Percentiles rank a stretch among this genome's conserved stretches.
Conservation (phyloP, 2,797 vertebrate species). For the Carcharodon carcharias region DNA sequence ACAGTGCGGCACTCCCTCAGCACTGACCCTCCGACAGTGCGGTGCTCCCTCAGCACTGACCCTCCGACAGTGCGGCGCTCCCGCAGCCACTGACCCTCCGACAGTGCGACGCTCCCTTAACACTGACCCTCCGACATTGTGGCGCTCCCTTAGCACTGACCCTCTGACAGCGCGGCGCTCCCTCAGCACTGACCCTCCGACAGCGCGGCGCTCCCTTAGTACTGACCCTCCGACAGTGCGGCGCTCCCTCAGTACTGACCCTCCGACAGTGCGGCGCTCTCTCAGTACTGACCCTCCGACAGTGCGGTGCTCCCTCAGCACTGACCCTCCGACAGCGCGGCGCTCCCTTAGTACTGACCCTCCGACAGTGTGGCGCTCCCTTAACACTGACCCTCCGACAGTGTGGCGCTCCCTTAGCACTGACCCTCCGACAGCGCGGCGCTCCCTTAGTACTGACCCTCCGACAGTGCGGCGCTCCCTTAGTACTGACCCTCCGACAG, state of each 20-base stretch:
- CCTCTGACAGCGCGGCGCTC: background rate
- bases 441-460: too few relatives aligned
- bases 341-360: too few relatives aligned
- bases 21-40: background rate
- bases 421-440: too few relatives aligned
- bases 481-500: too few relatives aligned
- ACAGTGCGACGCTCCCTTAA: background rate
- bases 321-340: too few relatives aligned
- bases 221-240: background rate
- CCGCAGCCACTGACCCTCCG: background rate
- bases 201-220: background rate
- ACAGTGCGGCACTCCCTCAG: background rate
- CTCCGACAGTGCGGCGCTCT: too few relatives aligned
- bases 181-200: background rate
- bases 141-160: background rate
- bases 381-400: too few relatives aligned
- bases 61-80: background rate
- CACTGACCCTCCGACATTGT: background rate
- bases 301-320: too few relatives aligned
- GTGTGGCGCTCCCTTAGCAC: too few relatives aligned
- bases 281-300: too few relatives aligned
- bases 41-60: background rate
- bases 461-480: too few relatives aligned
- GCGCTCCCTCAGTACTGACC: background rate
- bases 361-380: too few relatives aligned